Evolutionary conservation across 2,888 invertebrate genomes (phyloP).

Genomic region (Mylabris sibirica): DNA sequence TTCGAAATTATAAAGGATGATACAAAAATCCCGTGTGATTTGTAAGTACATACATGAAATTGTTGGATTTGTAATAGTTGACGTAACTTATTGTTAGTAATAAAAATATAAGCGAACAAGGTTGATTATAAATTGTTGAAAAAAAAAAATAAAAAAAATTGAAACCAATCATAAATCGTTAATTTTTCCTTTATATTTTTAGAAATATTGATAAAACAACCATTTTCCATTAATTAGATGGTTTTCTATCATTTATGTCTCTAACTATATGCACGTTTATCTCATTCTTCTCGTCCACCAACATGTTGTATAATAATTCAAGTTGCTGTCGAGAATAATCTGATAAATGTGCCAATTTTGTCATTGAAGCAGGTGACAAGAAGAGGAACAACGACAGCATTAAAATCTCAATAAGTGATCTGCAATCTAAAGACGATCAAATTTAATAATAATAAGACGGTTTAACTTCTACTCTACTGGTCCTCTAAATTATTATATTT

Average conservation of each 20-base stretch:
- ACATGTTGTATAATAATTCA: not conserved
- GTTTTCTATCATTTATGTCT: not conserved
- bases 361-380: not conserved
- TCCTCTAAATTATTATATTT: no score
- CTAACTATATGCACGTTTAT: not conserved
- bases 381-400: not conserved
- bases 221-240: not conserved
- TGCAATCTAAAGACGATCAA: not conserved
- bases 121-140: not conserved
- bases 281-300: not conserved
- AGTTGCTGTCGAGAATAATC: not conserved
- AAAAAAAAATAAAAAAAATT: no score
- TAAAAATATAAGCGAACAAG: not conserved
- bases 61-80: not conserved
- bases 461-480: no score
- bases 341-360: slow-evolving; percentile 8
- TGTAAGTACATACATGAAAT: not conserved
- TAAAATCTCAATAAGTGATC: not conserved
- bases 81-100: not conserved
- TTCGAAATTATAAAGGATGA: not conserved
- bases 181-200: not conserved
- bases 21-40: not conserved
- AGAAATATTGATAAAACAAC: slow-evolving; percentile 1
- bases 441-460: not conserved
- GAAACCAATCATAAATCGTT: not conserved